Conservation (phyloP, 2,888 invertebrate species). For the Napeogenes inachia region DNA sequence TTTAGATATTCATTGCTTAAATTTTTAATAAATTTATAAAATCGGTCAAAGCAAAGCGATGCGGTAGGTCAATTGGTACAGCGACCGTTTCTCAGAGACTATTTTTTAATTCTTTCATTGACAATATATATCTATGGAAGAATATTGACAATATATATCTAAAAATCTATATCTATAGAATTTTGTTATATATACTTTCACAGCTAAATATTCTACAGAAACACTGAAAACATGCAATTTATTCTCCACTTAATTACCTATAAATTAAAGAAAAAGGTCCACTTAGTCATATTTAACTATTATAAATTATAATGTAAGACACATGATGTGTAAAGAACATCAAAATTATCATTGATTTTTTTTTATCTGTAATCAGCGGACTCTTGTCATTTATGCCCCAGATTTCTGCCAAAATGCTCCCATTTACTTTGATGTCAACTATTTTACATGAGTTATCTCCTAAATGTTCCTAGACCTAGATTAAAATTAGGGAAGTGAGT, state of each 20-base stretch:
- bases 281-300: not conserved
- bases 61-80: no score
- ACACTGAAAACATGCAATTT: no score
- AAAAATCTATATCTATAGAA: no score
- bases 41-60: no score
- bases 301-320: not conserved
- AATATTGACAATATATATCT: no score
- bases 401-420: constrained; percentile 9
- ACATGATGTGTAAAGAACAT: constrained; percentile 11
- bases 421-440: constrained; percentile 21
- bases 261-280: not conserved
- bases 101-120: no score
- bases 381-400: constrained; percentile 9
- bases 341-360: constrained; percentile 15
- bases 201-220: no score
- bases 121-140: no score
- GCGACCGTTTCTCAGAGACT: no score
- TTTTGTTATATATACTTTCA: no score
- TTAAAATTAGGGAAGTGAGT: constrained; percentile 50
- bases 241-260: not conserved
- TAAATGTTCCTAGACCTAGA: constrained; percentile 40
- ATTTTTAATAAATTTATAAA: no score
- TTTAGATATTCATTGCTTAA: no score
- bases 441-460: constrained; percentile 21
- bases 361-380: constrained; percentile 12